Base-by-base conservation (phyloP, 1,140 invertebrate genomes). In the Cyclargus thomasi region DNA sequence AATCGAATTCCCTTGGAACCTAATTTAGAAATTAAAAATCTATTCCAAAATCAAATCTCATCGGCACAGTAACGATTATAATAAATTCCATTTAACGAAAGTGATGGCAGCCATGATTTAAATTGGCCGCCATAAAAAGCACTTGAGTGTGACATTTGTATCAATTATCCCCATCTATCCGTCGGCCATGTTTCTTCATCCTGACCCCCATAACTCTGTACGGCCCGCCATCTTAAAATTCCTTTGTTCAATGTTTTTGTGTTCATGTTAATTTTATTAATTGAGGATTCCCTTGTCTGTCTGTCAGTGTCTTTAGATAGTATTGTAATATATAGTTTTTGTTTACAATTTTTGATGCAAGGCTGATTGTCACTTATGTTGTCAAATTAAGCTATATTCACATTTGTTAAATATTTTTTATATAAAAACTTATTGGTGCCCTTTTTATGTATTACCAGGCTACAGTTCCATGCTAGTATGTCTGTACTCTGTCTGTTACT, bases 131-230 rank as follows among this genome's bases (percentile, higher is more conserved):
- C 66, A 72, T 70, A 74, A 68, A 73, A 78, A 74, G 64, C 70
- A 71, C 71, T 65, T 72, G 62, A 65, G 57, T 35, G 67, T 72
- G 64, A 68, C 77, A 81, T 84, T 83, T 77, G 70, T 82, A 78
- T 81, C 80, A 83, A 83, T 85, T 80, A 84, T 73, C 53, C 62
- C 65, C 63, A 67, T 70, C 74, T 71, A 78, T 77, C 74, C 70
- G 74, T 67, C 73, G 70, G 70, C 74, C 67, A 82, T 85, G 81
- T 78, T 82, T 83, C 81, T 82, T 79, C 77, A 82, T 85, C 70
- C 73, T 73, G 73, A 74, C 75, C 75, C 75, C 81, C 68, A 81
- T 83, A 74, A 74, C 67, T 74, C 66, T 53, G 59, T 65, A 70
- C 68, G 21, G 67, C 29, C 53, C 39, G 23, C 53, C 59, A 36